These are phyloP conservation scores for Dione juno DNA, from an alignment of 2,888 invertebrate species.

Conservation along the genomic window DNA sequence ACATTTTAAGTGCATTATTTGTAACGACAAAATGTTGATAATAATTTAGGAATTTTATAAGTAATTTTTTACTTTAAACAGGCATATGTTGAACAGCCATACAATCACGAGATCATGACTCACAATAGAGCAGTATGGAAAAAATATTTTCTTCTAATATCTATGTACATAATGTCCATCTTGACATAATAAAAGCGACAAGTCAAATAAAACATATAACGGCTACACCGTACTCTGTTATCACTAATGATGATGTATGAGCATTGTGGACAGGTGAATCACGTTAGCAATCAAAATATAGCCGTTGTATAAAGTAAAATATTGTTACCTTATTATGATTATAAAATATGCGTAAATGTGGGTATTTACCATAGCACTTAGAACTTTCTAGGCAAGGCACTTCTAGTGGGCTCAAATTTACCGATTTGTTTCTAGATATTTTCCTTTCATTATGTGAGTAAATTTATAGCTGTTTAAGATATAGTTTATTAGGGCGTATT, in stretches of 20 bases:
- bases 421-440: neutral
- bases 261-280: slow-evolving; percentile 30
- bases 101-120: neutral
- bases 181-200: slow-evolving; percentile 26
- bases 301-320: neutral
- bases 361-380: neutral
- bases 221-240: slow-evolving; percentile 31
- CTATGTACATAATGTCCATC: slow-evolving; percentile 1
- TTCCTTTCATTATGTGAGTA: neutral
- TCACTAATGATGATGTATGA: slow-evolving; percentile 39
- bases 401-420: neutral
- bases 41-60: no score
- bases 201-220: slow-evolving; percentile 31
- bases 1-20: no score
- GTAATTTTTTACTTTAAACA: neutral
- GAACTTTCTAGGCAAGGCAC: neutral
- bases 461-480: no score
- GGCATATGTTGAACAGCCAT: neutral
- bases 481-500: no score
- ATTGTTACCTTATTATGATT: neutral
- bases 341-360: neutral
- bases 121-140: neutral
- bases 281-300: slow-evolving; percentile 35
- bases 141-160: neutral
- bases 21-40: no score